Base-by-base conservation (phyloP, 2,113 vertebrate genomes). In the Progne subis region DNA sequence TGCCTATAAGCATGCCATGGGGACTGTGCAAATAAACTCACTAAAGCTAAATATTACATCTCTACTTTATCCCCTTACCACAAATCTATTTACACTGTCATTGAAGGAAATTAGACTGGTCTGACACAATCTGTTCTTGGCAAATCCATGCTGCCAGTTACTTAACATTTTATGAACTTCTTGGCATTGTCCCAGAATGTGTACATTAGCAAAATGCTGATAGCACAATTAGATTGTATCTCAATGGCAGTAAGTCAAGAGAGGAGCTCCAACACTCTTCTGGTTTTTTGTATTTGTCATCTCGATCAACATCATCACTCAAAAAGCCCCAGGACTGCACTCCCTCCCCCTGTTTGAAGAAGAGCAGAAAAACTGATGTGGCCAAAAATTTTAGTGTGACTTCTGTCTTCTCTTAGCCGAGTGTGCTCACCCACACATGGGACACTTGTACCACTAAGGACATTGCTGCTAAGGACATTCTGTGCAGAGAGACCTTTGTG, bases 401-500 rank as follows among this genome's bases (percentile, higher is more conserved):
- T 59, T 19, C 20, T 61, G 0, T 0, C 4, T 52, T 86, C 12
- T 84, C 39, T 60, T 47, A 23, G n/a, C 18, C 74, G 39, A 50
- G 56, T 21, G 5, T 37, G 19, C 18, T 75, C 39, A 61, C 15
- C 11, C 1, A 1, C 41, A 69, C 0, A 0, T 43, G 29, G 11
- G 11, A 6, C 25, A 46, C 9, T 69, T 59, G 4, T 24, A 37
- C 23, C 3, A 1, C 28, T 41, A 44, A 71, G 14, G 24, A 11
- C 34, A 43, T 57, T 0, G 0, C 11, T n/a, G 14, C 57, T 25
- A 32, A 25, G 34, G 37, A 9, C 37, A 3, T 26, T 82, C 46
- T n/a, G 1, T 26, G 16, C 5, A 1, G 50, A 67, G 29, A 71
- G 29, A 47, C 8, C 16, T 79, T 28, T 12, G 1, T 34, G 18